phyloP scores from a whole-genome alignment of 2,113 vertebrate genomes.

The Phoenicopterus ruber region DNA sequence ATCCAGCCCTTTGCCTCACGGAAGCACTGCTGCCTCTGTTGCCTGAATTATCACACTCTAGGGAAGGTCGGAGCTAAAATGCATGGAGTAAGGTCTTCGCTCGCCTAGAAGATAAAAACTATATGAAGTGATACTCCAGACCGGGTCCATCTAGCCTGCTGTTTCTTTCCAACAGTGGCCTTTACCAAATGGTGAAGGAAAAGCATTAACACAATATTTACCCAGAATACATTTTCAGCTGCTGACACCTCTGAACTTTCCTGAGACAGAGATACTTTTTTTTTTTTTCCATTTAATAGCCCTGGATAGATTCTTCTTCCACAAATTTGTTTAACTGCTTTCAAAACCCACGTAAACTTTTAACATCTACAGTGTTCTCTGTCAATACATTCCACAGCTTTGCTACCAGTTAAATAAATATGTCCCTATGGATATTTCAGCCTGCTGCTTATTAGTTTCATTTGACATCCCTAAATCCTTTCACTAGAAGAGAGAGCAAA shows the following conservation, averaged over 20 bases:
- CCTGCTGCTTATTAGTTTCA: background rate
- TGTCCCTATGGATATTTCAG: background rate
- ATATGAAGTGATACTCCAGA: background rate
- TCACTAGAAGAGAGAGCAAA: background rate
- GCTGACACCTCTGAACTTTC: background rate
- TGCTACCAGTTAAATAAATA: background rate
- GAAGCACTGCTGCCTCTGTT: background rate
- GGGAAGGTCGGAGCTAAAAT: rapidly evolving
- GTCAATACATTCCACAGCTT: background rate
- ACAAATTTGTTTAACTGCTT: background rate
- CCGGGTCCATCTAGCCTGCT: background rate
- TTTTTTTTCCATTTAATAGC: background rate
- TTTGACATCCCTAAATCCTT: background rate
- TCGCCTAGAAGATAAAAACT: background rate
- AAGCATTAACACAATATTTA: background rate
- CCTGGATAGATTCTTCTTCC: background rate
- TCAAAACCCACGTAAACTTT: background rate
- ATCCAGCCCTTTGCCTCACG: background rate
- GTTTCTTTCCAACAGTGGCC: background rate
- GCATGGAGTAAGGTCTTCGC: rapidly evolving
- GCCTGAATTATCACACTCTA: rapidly evolving
- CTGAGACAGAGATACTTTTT: background rate
- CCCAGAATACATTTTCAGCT: background rate
- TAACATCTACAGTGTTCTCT: background rate
- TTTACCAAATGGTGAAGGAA: background rate